phyloP scores from a whole-genome alignment of 2,113 vertebrate genomes.

The Gavialis gangeticus region DNA sequence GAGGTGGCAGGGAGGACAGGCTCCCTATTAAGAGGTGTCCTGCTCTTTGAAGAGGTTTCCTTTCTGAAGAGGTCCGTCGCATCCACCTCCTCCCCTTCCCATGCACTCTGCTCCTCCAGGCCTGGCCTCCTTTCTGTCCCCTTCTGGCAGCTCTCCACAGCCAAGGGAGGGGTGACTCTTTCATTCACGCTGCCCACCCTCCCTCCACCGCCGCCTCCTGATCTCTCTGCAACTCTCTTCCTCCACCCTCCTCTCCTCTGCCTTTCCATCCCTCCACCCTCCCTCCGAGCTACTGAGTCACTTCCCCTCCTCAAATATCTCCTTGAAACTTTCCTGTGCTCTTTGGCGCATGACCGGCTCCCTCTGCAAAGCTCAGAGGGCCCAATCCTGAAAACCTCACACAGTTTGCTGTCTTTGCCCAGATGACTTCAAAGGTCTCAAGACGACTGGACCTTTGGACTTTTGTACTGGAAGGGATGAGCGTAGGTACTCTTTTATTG shows the following conservation, averaged over 20 bases:
- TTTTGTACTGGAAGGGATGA: not conserved
- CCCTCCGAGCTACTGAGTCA: not conserved
- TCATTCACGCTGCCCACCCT: not conserved
- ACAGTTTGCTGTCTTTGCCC: not conserved
- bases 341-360: not conserved
- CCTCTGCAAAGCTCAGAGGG: not conserved
- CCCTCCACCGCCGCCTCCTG: not conserved
- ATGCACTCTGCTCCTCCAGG: not conserved
- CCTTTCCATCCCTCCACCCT: slow-evolving; percentile 27
- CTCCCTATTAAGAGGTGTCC: no score
- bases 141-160: not conserved
- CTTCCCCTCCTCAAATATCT: not conserved
- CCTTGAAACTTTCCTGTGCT: not conserved
- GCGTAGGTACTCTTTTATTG: not conserved
- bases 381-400: not conserved
- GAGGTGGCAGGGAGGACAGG: not conserved
- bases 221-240: slow-evolving; percentile 74
- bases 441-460: not conserved
- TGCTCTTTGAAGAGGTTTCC: no score
- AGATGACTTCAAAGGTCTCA: not conserved
- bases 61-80: no score
- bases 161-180: not conserved
- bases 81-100: not conserved
- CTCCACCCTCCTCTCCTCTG: slow-evolving; percentile 53
- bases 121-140: not conserved